Base-by-base conservation (phyloP, 2,113 vertebrate genomes). In the Scortum barcoo region DNA sequence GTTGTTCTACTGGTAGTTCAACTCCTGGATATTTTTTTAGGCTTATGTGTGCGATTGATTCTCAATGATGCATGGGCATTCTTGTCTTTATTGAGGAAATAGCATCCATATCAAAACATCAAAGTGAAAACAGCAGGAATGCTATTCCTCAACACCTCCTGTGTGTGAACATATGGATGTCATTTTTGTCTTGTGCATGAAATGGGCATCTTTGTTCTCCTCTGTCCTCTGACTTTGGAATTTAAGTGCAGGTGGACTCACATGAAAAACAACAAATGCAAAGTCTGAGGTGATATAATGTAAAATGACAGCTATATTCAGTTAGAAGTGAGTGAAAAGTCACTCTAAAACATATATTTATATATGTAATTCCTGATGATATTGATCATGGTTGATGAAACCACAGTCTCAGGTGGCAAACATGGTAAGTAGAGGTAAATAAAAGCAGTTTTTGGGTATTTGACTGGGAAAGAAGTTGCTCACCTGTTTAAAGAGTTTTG, bases 11-110 rank as follows among this genome's bases (percentile, higher is more conserved):
- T 46, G 28, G 14, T 63, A 8, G 24, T 20, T n/a, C n/a, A n/a
- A 53, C 9, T 14, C n/a, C 19, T 24, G 20, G 36, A 62, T 38
- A 13, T 6, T 16, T 13, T 3, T 57, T 20, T 26, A 26, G 24
- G 42, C 13, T 0, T 48, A 10, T 13, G 57, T 61, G 72, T 62
- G 20, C 30, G 63, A 33, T 22, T 62, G 36, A 81, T 53, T 44
- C 46, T 16, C 16, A 57, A 57, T 9, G 4, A 81, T 33, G 7
- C 42, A 42, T 51, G 54, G 33, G 26, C 54, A 78, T 78, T 84
- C 69, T 72, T 83, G 60, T 62, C 17, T 44, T 73, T 73, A 73
- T 78, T 73, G 28, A 78, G 74, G 68, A 83, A 78, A 72, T 53
- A 42, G 51, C 7, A 2, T 30, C 24, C 20, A 30, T 60, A 60